Conservation (phyloP, 2,888 invertebrate genomes). For the Parasteatoda lunata region DNA sequence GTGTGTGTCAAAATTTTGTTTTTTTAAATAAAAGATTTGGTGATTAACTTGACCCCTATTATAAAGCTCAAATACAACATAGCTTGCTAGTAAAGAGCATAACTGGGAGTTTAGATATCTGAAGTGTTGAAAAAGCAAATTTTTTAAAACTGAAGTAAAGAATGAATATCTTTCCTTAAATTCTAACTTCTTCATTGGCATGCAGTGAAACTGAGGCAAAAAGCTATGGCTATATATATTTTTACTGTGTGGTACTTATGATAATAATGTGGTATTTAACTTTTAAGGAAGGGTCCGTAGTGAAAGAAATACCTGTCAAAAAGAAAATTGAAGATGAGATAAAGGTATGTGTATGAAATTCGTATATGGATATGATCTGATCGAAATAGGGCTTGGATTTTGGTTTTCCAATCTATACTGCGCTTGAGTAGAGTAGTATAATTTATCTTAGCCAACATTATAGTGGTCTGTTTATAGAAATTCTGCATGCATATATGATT, state of each 20-base stretch:
- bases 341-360: slow-evolving; percentile 62
- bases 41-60: no score
- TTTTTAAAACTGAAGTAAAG: not conserved
- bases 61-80: no score
- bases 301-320: slow-evolving; percentile 61
- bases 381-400: slow-evolving; percentile 27
- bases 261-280: slow-evolving; percentile 53
- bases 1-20: no score
- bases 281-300: slow-evolving; percentile 66
- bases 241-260: slow-evolving; percentile 39
- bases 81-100: no score
- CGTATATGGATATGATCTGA: slow-evolving; percentile 20
- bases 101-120: no score
- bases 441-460: not conserved
- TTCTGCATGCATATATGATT: no score
- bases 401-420: slow-evolving; percentile 2
- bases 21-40: no score
- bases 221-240: slow-evolving; percentile 51
- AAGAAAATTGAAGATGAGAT: slow-evolving; percentile 65
- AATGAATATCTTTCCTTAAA: not conserved
- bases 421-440: no score
- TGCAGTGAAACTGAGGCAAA: slow-evolving; percentile 43
- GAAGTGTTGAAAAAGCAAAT: no score
- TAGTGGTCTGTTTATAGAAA: not conserved
- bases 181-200: slow-evolving; percentile 1